phyloP scores from a whole-genome alignment of 1,140 invertebrate species.

The Oreohelix idahoensis region DNA sequence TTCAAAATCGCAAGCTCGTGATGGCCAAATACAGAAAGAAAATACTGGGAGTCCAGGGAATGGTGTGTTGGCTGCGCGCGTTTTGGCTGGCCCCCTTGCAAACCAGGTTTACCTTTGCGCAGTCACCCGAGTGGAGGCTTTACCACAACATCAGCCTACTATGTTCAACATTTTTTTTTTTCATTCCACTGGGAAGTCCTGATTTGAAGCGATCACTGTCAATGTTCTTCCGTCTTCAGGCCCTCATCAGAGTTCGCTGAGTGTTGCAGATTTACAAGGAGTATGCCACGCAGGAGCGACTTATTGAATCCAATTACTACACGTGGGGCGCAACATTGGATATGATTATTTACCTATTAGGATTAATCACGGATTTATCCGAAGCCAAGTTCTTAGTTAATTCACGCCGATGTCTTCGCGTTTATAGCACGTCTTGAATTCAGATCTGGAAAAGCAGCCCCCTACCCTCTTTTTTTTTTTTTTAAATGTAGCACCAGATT shows the following conservation, averaged over 20 bases:
- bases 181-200: neutral
- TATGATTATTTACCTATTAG: neutral
- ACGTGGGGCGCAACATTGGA: neutral
- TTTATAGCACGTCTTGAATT: too few species aligned
- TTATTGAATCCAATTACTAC: too few species aligned
- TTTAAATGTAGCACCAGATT: too few species aligned
- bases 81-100: neutral
- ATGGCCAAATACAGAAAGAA: neutral
- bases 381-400: too few species aligned
- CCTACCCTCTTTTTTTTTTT: too few species aligned
- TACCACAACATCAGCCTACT: neutral
- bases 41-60: neutral
- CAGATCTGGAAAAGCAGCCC: too few species aligned
- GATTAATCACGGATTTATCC: neutral
- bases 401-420: too few species aligned
- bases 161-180: neutral
- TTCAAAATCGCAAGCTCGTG: neutral
- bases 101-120: neutral
- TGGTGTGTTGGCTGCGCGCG: neutral
- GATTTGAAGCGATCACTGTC: neutral
- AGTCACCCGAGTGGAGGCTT: neutral
- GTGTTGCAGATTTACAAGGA: neutral
- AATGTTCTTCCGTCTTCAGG: neutral
- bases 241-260: neutral
- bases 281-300: too few species aligned